Evolutionary conservation across 1,140 invertebrate genomes (phyloP).

Genomic region (Subanguina moxae): DNA sequence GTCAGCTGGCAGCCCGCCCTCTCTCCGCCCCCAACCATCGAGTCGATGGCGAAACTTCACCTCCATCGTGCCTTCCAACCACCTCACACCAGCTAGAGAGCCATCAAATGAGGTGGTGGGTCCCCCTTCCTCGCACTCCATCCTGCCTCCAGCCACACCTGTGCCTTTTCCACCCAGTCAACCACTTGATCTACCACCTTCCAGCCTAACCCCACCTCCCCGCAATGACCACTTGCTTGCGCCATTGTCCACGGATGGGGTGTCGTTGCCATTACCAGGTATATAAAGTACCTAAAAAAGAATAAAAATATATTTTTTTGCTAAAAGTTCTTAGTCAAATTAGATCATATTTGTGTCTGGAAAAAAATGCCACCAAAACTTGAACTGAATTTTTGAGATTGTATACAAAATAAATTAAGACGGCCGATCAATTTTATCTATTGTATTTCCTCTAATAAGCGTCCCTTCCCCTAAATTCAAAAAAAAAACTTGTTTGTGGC

Average conservation of each 20-base stretch:
- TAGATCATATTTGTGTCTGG: no score
- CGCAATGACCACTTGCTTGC: not conserved
- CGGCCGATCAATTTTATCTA: no score
- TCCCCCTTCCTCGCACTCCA: not conserved
- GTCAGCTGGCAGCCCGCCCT: not conserved
- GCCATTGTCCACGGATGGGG: slow-evolving; percentile 2
- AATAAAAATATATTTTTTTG: no score
- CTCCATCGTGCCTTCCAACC: not conserved
- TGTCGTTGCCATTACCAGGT: not conserved
- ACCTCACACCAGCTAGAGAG: not conserved
- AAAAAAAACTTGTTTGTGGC: no score
- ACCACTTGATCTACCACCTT: not conserved
- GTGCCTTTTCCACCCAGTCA: not conserved
- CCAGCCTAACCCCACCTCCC: not conserved
- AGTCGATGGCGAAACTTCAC: not conserved
- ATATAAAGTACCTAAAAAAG: no score
- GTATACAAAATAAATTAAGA: no score
- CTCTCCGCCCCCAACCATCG: not conserved
- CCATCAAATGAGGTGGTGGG: not conserved
- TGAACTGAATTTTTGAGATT: no score
- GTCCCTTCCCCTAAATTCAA: no score
- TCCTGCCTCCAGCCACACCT: not conserved
- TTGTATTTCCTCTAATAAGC: no score
- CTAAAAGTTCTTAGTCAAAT: no score
- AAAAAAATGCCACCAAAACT: no score